Evolutionary conservation across 2,113 vertebrate genomes (phyloP).

Genomic region (Hypocryptadius cinnamomeus): DNA sequence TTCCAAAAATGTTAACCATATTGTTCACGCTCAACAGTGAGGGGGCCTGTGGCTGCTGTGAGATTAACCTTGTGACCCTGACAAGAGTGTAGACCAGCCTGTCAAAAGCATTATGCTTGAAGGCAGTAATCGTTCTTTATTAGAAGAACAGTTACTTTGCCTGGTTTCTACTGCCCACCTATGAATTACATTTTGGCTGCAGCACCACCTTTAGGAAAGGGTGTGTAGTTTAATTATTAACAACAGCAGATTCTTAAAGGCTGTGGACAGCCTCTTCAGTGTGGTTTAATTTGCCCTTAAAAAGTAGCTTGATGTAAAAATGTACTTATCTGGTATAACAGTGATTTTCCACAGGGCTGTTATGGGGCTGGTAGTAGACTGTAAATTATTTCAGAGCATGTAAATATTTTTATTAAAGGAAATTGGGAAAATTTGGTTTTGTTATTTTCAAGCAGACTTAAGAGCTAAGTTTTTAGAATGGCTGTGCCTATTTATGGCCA

Average conservation of each 20-base stretch:
- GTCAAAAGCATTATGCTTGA: conserved; percentile 30
- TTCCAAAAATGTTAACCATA: conserved; percentile 54
- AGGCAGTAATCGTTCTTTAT: conserved; percentile 6
- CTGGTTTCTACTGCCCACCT: conserved; percentile 17
- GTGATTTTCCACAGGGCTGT: neutral
- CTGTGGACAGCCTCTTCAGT: neutral
- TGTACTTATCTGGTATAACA: neutral
- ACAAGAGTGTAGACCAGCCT: conserved; percentile 48
- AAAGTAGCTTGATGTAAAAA: neutral
- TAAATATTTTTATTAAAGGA: neutral
- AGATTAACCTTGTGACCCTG: conserved; percentile 47
- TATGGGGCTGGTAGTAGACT: neutral
- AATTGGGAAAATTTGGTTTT: neutral
- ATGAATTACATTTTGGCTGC: neutral
- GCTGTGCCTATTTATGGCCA: neutral
- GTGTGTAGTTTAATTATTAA: conserved; percentile 32
- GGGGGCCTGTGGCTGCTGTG: conserved; percentile 30
- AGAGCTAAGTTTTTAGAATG: neutral
- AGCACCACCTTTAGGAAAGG: conserved; percentile 52
- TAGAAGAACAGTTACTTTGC: conserved; percentile 3
- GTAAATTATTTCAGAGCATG: neutral
- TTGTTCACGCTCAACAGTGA: conserved; percentile 39
- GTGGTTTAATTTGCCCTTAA: neutral
- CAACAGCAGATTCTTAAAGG: neutral
- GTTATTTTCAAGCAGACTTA: neutral